These are phyloP conservation scores for Naja naja DNA, from an alignment of 2,113 vertebrate species.

Conservation along the genomic window DNA sequence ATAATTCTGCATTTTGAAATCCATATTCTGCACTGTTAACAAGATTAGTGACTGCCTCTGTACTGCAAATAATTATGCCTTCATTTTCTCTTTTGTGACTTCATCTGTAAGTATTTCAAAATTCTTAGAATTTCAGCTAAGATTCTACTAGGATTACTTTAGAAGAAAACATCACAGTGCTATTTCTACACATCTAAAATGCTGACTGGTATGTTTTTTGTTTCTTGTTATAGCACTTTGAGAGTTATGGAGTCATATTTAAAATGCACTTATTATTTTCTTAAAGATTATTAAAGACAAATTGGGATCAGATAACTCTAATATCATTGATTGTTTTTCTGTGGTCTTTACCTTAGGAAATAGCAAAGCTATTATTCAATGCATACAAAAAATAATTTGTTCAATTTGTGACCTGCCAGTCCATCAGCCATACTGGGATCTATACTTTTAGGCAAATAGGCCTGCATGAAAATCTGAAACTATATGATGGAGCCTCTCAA, in stretches of 20 bases:
- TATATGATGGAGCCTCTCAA: not conserved
- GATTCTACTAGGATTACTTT: not conserved
- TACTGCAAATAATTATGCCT: not conserved
- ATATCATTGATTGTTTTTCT: not conserved
- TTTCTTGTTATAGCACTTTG: not conserved
- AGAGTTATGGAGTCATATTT: not conserved
- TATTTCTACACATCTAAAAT: not conserved
- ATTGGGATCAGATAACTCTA: not conserved
- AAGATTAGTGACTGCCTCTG: not conserved
- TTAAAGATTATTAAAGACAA: not conserved
- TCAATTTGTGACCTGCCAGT: not conserved
- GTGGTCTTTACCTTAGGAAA: not conserved
- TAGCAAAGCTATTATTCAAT: not conserved
- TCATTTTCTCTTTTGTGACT: constrained; percentile 4
- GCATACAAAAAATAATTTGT: not conserved
- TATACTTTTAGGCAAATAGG: not conserved
- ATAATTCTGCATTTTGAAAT: not conserved
- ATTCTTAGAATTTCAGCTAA: not conserved
- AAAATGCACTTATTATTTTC: not conserved
- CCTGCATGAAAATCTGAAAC: not conserved
- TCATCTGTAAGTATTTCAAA: not conserved
- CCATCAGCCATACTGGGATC: not conserved
- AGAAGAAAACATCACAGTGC: not conserved
- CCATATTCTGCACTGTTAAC: not conserved
- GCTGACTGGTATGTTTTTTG: not conserved